phyloP scores from a whole-genome alignment of 2,113 vertebrate genomes.

The Penelope pileata region DNA sequence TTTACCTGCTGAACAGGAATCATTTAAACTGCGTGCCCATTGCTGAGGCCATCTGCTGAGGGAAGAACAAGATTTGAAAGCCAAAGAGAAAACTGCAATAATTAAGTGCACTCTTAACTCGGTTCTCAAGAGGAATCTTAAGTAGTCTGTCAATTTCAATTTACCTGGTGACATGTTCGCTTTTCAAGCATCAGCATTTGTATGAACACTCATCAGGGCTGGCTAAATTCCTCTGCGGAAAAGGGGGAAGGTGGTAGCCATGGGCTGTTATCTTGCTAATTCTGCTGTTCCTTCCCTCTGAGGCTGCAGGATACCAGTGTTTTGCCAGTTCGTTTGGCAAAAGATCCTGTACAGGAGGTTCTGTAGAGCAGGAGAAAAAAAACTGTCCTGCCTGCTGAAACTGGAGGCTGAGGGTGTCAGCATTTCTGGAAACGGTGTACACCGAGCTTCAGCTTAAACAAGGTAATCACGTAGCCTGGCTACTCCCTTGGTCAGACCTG shows the following conservation, averaged over 20 bases:
- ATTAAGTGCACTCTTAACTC: not conserved
- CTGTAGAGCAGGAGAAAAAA: not conserved
- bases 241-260: not conserved
- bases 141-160: not conserved
- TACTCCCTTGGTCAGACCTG: not conserved
- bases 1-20: not conserved
- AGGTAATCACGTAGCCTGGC: not conserved
- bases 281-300: not conserved
- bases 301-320: not conserved
- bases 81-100: constrained; percentile 43
- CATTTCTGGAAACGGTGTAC: not conserved
- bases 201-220: not conserved
- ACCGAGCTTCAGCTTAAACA: not conserved
- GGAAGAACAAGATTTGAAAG: not conserved
- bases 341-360: not conserved
- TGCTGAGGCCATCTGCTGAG: not conserved
- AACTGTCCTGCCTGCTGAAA: not conserved
- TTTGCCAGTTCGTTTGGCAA: not conserved
- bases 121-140: not conserved
- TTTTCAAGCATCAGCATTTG: not conserved
- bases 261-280: not conserved
- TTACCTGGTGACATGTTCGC: not conserved
- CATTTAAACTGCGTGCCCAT: not conserved
- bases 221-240: not conserved
- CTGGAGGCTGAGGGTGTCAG: not conserved